These are phyloP conservation scores for Macrochelys suwanniensis DNA, from an alignment of 2,797 vertebrate species.

Conservation along the genomic window DNA sequence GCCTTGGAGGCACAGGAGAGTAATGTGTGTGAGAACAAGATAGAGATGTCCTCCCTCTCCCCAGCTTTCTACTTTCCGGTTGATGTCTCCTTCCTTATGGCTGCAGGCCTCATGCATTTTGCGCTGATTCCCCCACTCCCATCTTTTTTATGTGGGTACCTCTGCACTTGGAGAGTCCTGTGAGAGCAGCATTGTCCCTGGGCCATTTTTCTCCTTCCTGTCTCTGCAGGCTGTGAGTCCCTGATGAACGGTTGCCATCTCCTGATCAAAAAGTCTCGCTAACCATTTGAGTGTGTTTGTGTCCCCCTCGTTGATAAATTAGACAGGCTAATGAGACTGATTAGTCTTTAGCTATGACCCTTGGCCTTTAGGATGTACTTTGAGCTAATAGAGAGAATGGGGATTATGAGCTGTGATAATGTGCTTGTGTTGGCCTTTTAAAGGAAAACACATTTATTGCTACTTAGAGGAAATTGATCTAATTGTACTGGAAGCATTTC, in stretches of 20 bases:
- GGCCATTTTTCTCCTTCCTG: conserved; percentile 80
- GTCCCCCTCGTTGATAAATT: conserved; percentile 88
- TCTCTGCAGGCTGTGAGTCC: conserved; percentile 80
- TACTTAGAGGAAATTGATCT: conserved; percentile 99
- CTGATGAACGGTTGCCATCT: conserved; percentile 91
- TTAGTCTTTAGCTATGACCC: conserved; percentile 88
- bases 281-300: conserved; percentile 88
- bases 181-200: conserved; percentile 72
- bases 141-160: not conserved
- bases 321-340: conserved; percentile 90
- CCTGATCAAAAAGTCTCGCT: conserved; percentile 85
- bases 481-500: conserved; percentile 94
- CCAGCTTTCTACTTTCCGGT: not conserved
- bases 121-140: not conserved
- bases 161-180: conserved; percentile 55
- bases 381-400: conserved; percentile 86
- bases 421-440: conserved; percentile 91
- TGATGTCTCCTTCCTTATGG: not conserved
- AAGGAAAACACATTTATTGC: conserved; percentile 99
- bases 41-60: not conserved
- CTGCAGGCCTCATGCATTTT: not conserved
- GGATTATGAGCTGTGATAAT: conserved; percentile 89
- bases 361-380: conserved; percentile 82
- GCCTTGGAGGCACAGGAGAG: not conserved
- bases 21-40: conserved; percentile 3